phyloP scores from a whole-genome alignment of 2,888 invertebrate species.

The Antheraea assamensis region DNA sequence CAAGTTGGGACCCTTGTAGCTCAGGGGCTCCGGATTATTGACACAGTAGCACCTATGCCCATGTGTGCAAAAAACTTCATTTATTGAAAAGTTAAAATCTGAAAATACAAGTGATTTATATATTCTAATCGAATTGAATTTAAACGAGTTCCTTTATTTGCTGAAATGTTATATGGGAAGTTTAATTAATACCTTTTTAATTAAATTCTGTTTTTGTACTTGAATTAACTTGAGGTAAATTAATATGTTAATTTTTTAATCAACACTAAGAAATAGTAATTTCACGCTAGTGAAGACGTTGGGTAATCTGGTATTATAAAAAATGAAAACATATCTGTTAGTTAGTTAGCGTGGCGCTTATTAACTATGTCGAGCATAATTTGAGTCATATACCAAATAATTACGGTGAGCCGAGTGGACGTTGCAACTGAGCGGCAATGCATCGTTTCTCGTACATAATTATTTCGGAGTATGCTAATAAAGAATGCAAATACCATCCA shows the following conservation, averaged over 20 bases:
- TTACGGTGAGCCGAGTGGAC: slow-evolving; percentile 52
- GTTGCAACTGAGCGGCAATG: slow-evolving; percentile 48
- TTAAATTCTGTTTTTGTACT: background rate
- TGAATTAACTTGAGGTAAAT: background rate
- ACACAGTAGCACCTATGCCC: no score
- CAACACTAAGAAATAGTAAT: background rate
- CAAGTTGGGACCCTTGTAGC: no score
- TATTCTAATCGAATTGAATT: no score
- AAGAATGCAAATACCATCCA: slow-evolving; percentile 70
- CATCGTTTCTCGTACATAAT: slow-evolving; percentile 70
- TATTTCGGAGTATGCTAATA: slow-evolving; percentile 73
- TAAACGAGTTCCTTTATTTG: no score
- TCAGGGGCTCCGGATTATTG: no score
- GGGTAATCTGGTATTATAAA: background rate
- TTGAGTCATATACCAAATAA: slow-evolving; percentile 51
- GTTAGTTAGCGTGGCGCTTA: background rate
- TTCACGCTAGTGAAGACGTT: background rate
- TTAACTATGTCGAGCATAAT: slow-evolving; percentile 34
- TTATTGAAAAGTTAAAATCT: no score
- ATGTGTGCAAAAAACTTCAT: no score
- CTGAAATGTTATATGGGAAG: no score
- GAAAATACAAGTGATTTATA: no score
- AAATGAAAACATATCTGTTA: background rate
- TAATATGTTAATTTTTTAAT: background rate
- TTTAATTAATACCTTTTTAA: background rate